Percentiles rank a stretch among this genome's conserved stretches.
These are phyloP conservation scores for Esperia sulphurella DNA, from an alignment of 2,888 invertebrate genomes.

Conservation along the genomic window DNA sequence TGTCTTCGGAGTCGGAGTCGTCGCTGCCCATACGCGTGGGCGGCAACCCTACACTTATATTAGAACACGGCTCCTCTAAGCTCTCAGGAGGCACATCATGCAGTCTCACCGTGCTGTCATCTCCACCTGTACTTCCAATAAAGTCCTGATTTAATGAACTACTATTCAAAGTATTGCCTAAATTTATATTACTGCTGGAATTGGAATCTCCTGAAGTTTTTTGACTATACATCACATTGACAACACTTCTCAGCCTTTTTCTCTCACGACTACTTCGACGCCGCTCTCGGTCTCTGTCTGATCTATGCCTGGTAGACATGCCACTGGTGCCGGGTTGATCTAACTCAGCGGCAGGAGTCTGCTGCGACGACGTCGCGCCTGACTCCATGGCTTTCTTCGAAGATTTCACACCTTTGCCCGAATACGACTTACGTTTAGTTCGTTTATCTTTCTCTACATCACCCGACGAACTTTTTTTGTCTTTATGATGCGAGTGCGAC, in stretches of 20 bases:
- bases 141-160: slow-evolving; percentile 12
- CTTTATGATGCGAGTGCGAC: slow-evolving; percentile 28
- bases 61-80: neutral
- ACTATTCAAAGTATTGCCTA: slow-evolving; percentile 7
- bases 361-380: neutral
- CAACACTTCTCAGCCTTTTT: slow-evolving; percentile 66
- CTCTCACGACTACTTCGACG: slow-evolving; percentile 34
- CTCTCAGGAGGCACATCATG: neutral
- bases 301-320: neutral
- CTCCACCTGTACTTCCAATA: slow-evolving; percentile 8
- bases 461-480: slow-evolving; percentile 13
- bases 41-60: neutral
- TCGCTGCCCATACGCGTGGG: neutral
- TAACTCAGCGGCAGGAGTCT: slow-evolving; percentile 6
- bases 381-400: slow-evolving; percentile 26
- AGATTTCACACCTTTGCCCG: slow-evolving; percentile 54
- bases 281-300: slow-evolving; percentile 2
- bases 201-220: slow-evolving; percentile 32
- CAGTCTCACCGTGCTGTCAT: neutral
- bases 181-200: slow-evolving; percentile 25
- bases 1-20: slow-evolving; percentile 54
- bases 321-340: slow-evolving; percentile 25
- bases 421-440: slow-evolving; percentile 43
- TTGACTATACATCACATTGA: slow-evolving; percentile 48
- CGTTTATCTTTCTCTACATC: slow-evolving; percentile 26